Conservation (phyloP, 2,888 invertebrate genomes). For the Fissipunctia ypsillon region DNA sequence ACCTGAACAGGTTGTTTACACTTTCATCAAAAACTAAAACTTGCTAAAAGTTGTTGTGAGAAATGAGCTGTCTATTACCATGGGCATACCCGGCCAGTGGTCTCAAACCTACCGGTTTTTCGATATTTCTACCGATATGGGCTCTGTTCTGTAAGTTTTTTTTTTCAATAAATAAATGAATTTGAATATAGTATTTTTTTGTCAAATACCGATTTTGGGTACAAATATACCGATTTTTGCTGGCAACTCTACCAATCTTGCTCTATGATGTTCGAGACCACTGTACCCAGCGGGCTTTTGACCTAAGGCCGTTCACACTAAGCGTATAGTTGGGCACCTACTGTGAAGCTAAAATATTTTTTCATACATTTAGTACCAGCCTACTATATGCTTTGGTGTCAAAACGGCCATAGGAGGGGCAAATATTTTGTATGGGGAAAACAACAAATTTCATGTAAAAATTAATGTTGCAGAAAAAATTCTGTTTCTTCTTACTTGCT, state of each 20-base stretch:
- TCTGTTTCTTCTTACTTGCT: slow-evolving; percentile 94
- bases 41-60: neutral
- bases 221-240: too few relatives aligned
- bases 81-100: too few relatives aligned
- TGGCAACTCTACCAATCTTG: too few relatives aligned
- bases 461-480: slow-evolving; percentile 29
- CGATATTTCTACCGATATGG: too few relatives aligned
- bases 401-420: neutral
- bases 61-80: neutral
- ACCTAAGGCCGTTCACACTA: neutral
- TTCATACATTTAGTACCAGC: neutral
- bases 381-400: neutral
- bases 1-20: neutral
- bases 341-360: neutral
- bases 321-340: neutral
- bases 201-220: too few relatives aligned
- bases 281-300: too few relatives aligned
- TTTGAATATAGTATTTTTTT: too few relatives aligned
- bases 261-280: too few relatives aligned
- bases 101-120: too few relatives aligned
- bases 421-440: neutral
- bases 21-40: neutral
- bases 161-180: too few relatives aligned
- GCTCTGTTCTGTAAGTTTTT: too few relatives aligned
- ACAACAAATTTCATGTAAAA: neutral